Base-by-base conservation (phyloP, 2,113 vertebrate species). In the Notarius lentiginosus region DNA sequence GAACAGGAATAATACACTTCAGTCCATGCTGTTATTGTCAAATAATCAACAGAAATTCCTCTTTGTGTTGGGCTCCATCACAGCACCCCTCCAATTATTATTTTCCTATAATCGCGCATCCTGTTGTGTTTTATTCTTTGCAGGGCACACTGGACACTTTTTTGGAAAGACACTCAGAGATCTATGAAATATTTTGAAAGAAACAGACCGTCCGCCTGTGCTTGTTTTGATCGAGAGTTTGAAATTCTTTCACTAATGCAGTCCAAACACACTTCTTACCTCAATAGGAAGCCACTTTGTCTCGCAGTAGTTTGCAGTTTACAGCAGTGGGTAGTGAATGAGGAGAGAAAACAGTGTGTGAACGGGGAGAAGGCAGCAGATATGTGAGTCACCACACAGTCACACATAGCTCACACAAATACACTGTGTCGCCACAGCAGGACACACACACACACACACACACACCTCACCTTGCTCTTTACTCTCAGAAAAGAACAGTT, bases 391-490 rank as follows among this genome's bases (percentile, higher is more conserved):
- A 90, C 83, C 34, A 10, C 56, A 58, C 47, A 82, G 84, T 66
- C 86, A 88, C 84, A 60, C 61, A 65, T 55, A 27, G 77, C 85
- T 84, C 84, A 80, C 84, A 86, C 73, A 90, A 90, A 88, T 86
- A 83, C 58, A 5, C 80, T 4, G 24, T 65, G 63, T 75, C 22
- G 70, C 63, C 60, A 75, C 55, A 58, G 82, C 77, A 76, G 82
- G 18, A 63, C 51, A 34, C 47, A 27, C 58, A 41, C 79, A 58
- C 47, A 27, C 58, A 41, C 79, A 58, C 79, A 55, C 70, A 79
- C 47, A 51, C 79, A 75, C 41, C 77, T n/a, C 81, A 12, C 83
- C 17, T 27, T 34, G 47, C 7, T 49, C 34, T 68, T 34, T 14
- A 0, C 49, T 63, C 24, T 77, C 22, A 75, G 79, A 14, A 41